Conservation (phyloP, 2,797 vertebrate genomes). For the Rousettus madagascariensis region DNA sequence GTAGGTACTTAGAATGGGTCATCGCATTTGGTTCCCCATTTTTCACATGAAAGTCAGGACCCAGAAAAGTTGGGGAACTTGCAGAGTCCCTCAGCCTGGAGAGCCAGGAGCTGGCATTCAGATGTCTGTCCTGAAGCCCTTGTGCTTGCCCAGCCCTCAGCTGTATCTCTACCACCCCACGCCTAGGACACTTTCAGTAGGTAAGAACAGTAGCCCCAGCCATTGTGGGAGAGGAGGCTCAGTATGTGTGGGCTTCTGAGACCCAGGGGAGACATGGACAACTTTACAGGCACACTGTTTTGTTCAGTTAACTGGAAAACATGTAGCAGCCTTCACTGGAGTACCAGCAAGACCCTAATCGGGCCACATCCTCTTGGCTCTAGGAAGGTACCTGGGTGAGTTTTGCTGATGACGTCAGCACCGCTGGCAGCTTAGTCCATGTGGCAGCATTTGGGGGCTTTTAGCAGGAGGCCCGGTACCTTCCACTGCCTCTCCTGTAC, state of each 20-base stretch:
- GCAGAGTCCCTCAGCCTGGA: background rate
- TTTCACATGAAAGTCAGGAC: background rate
- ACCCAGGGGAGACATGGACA: background rate
- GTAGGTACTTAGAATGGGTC: background rate
- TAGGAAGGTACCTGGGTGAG: background rate
- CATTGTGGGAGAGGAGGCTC: accelerated
- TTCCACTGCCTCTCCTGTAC: background rate
- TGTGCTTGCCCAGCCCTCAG: accelerated
- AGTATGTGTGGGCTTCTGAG: accelerated
- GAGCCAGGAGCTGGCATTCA: background rate
- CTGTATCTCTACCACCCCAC: accelerated
- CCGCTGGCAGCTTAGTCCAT: background rate
- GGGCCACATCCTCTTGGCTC: background rate
- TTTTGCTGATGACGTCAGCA: background rate
- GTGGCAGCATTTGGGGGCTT: accelerated
- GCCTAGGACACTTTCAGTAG: accelerated
- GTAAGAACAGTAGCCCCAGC: background rate
- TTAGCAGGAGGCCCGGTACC: accelerated
- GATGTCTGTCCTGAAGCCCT: background rate
- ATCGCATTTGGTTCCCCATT: background rate
- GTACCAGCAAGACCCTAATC: background rate
- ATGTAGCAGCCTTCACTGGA: background rate
- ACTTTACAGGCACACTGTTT: background rate
- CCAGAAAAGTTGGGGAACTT: background rate
- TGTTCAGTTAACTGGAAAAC: background rate